These are phyloP conservation scores for Apodemia mormo DNA, from an alignment of 2,888 invertebrate species.

Conservation along the genomic window DNA sequence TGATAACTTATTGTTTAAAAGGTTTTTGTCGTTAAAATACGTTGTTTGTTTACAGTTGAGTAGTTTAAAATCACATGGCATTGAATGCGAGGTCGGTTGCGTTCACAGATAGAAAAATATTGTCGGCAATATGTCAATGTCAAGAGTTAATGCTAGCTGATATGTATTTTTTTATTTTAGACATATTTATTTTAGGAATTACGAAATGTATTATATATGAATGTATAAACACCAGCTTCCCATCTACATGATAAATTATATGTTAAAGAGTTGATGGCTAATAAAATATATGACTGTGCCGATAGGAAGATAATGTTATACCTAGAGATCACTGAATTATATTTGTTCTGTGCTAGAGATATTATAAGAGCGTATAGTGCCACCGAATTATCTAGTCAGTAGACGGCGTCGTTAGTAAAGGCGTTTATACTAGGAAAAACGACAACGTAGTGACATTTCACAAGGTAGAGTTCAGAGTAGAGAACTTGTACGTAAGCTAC, in stretches of 20 bases:
- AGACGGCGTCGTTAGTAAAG: too few species aligned
- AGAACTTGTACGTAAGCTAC: too few species aligned
- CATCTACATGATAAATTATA: background rate
- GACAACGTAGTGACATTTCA: too few species aligned
- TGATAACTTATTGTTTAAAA: slow-evolving; percentile 21
- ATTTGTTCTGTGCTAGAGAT: too few species aligned
- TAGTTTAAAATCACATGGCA: slow-evolving; percentile 40
- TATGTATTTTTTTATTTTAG: slow-evolving; percentile 23
- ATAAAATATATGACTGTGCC: background rate
- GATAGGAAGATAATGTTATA: background rate
- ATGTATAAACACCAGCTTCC: slow-evolving; percentile 2
- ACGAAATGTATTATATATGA: slow-evolving; percentile 4
- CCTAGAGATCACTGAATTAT: too few species aligned
- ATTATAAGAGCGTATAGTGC: too few species aligned
- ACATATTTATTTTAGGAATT: slow-evolving; percentile 26
- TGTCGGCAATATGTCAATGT: slow-evolving; percentile 42
- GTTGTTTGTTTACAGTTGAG: slow-evolving; percentile 13
- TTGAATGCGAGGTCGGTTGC: slow-evolving; percentile 44
- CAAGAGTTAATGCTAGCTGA: slow-evolving; percentile 33
- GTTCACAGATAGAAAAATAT: slow-evolving; percentile 42
- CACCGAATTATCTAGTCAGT: too few species aligned
- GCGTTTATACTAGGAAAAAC: too few species aligned
- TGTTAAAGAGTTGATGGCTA: background rate
- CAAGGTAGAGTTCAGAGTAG: too few species aligned
- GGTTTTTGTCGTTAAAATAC: slow-evolving; percentile 22